Evolutionary conservation across 2,113 vertebrate genomes (phyloP).

Genomic region (Dryoscopus gambensis): DNA sequence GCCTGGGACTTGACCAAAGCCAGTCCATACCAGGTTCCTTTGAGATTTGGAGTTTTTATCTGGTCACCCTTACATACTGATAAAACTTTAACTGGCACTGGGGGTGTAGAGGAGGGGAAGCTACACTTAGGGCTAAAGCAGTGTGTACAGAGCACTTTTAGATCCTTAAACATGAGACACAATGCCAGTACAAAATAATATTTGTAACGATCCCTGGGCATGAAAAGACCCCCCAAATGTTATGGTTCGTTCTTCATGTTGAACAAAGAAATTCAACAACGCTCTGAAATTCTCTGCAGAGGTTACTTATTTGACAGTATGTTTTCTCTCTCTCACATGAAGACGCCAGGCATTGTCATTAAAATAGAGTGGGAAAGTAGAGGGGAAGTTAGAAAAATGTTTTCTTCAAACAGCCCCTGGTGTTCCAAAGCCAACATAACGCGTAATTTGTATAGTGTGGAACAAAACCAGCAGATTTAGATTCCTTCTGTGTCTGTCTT

Average conservation of each 20-base stretch:
- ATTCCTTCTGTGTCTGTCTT: constrained; percentile 22
- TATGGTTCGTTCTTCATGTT: background rate
- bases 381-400: background rate
- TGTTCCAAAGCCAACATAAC: constrained; percentile 30
- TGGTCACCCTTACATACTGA: background rate
- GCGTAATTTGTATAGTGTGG: background rate
- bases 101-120: background rate
- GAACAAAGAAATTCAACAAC: background rate
- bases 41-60: background rate
- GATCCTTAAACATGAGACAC: background rate
- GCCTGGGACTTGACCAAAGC: background rate
- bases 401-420: background rate
- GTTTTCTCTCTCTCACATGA: background rate
- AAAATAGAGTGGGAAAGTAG: background rate
- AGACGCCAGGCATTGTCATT: background rate
- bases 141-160: background rate
- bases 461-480: constrained; percentile 32
- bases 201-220: background rate
- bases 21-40: background rate
- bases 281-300: background rate
- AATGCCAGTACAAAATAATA: background rate
- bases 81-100: background rate
- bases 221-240: background rate
- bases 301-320: background rate
- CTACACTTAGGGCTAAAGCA: background rate